Conservation (phyloP, 2,888 invertebrate genomes). For the Perithous albicinctus region DNA sequence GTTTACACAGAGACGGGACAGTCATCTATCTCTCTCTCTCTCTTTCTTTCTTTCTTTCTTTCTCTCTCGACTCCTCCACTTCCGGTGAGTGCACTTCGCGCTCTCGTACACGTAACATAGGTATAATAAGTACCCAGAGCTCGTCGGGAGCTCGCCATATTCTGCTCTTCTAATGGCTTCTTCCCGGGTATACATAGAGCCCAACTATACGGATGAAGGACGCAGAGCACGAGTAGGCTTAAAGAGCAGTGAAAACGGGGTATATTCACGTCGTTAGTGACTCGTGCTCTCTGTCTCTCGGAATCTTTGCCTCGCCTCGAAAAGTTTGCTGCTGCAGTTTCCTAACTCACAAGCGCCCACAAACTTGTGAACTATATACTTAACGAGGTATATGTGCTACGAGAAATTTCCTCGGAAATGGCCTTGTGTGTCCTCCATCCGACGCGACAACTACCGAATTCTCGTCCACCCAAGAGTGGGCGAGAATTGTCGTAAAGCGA, state of each 20-base stretch:
- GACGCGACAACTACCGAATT: slow-evolving; percentile 45
- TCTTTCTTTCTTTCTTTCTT: no score
- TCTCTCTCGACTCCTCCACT: slow-evolving; percentile 60
- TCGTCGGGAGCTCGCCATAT: slow-evolving; percentile 45
- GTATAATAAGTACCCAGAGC: slow-evolving; percentile 34
- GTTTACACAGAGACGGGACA: slow-evolving; percentile 17
- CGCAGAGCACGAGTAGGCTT: slow-evolving; percentile 32
- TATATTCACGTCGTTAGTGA: slow-evolving; percentile 64
- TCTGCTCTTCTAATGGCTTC: slow-evolving; percentile 64
- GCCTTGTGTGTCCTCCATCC: slow-evolving; percentile 10
- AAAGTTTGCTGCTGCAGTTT: slow-evolving; percentile 51
- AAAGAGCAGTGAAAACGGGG: slow-evolving; percentile 51
- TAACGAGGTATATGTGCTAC: slow-evolving; percentile 2
- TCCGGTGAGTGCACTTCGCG: slow-evolving; percentile 61
- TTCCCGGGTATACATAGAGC: slow-evolving; percentile 34
- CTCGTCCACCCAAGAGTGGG: slow-evolving; percentile 21
- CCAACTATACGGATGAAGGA: neutral
- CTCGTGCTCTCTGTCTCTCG: slow-evolving; percentile 42
- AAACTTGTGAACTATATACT: slow-evolving; percentile 17
- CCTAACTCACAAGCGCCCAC: neutral
- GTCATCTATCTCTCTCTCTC: no score
- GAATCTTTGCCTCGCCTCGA: slow-evolving; percentile 44
- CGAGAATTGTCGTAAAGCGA: slow-evolving; percentile 43
- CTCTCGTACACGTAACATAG: slow-evolving; percentile 47
- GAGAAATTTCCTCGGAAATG: slow-evolving; percentile 30